Percentiles rank a stretch among this genome's conserved stretches.
Evolutionary conservation across 2,797 vertebrate genomes (phyloP).

Genomic region (Fratercula arctica): DNA sequence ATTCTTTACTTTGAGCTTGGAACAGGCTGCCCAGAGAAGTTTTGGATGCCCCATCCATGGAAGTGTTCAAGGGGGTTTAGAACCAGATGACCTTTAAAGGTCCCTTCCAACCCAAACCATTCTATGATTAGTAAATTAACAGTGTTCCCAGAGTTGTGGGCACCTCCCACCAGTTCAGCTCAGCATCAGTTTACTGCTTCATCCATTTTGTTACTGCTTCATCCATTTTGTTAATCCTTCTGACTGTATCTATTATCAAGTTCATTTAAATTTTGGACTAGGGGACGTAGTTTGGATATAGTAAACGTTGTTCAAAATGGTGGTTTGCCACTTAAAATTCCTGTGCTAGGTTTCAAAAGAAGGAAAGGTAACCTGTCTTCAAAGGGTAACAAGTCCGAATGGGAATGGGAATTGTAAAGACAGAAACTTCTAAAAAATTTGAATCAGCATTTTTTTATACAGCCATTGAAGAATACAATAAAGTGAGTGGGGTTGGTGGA

Average conservation of each 20-base stretch:
- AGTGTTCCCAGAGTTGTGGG: not conserved
- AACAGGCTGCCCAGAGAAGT: not conserved
- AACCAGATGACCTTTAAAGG: not conserved
- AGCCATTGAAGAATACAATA: not conserved
- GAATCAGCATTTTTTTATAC: not conserved
- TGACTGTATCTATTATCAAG: not conserved
- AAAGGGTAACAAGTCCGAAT: not conserved
- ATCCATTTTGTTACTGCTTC: not conserved
- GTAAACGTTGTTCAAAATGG: not conserved
- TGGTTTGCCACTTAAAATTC: not conserved
- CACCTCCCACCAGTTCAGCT: not conserved
- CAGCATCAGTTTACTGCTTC: not conserved
- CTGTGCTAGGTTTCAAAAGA: not conserved
- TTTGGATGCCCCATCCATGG: not conserved
- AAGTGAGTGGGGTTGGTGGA: not conserved
- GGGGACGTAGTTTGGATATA: not conserved
- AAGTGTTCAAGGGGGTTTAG: not conserved
- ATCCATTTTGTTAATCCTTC: not conserved
- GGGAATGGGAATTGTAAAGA: not conserved
- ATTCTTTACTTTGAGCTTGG: not conserved
- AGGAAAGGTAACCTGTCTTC: not conserved
- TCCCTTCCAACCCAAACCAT: not conserved
- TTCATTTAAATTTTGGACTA: not conserved
- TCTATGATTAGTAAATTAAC: not conserved
- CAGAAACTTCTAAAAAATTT: not conserved